Evolutionary conservation across 2,888 invertebrate genomes (phyloP).

Genomic region (Thyatira batis): DNA sequence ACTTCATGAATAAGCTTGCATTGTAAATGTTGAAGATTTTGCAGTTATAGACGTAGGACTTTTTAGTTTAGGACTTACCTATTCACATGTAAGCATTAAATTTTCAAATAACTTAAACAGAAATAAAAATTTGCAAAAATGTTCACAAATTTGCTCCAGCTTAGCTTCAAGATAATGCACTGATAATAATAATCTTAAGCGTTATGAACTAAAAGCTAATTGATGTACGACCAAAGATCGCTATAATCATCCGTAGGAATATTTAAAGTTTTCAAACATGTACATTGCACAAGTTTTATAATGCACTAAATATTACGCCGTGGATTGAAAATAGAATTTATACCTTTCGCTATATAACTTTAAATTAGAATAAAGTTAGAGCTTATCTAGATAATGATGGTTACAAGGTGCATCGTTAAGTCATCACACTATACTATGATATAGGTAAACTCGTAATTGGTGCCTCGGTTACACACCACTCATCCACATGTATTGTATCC

Average conservation of each 20-base stretch:
- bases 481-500: slow-evolving; percentile 13
- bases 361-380: slow-evolving; percentile 46
- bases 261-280: slow-evolving; percentile 12
- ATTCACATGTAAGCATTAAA: too few relatives aligned
- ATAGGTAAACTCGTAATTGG: slow-evolving; percentile 38
- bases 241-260: slow-evolving; percentile 10
- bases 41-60: too few relatives aligned
- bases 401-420: slow-evolving; percentile 44
- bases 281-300: slow-evolving; percentile 1
- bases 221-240: slow-evolving; percentile 33
- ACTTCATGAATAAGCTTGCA: slow-evolving; percentile 2
- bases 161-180: slow-evolving; percentile 27
- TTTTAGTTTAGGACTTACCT: too few relatives aligned
- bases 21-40: background rate
- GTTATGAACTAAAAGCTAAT: slow-evolving; percentile 37
- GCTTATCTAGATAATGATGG: slow-evolving; percentile 44
- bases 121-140: background rate
- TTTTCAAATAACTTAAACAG: too few relatives aligned
- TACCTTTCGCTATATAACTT: slow-evolving; percentile 49
- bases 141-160: slow-evolving; percentile 18
- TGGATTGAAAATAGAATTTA: slow-evolving; percentile 52
- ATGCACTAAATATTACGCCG: slow-evolving; percentile 28
- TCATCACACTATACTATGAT: slow-evolving; percentile 30
- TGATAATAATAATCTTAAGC: slow-evolving; percentile 23
- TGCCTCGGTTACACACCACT: slow-evolving; percentile 21